A percentile compares a stretch with the other conserved stretches of the same genome.
Evolutionary conservation across 2,888 invertebrate species (phyloP).

Genomic region (Xanthia icteritia): DNA sequence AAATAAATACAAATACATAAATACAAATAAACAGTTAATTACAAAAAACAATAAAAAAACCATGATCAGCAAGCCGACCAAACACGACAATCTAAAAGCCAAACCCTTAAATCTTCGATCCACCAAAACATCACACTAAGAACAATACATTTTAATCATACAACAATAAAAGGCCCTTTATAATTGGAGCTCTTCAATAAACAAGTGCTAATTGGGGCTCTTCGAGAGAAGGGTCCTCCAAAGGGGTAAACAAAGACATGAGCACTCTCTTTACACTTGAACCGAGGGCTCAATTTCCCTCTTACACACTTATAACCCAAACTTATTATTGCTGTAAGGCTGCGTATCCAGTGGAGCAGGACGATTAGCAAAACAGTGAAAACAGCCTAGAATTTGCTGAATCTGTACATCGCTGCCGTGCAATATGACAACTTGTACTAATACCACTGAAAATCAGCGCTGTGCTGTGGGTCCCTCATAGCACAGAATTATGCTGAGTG

Average conservation of each 20-base stretch:
- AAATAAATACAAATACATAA: too few relatives aligned
- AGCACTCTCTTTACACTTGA: neutral
- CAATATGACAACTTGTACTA: too few relatives aligned
- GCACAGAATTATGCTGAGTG: too few relatives aligned
- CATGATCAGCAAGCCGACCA: too few relatives aligned
- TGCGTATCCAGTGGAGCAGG: neutral
- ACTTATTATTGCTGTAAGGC: neutral
- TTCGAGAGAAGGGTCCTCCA: neutral
- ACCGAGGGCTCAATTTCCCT: slow-evolving; percentile 9
- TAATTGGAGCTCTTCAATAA: slow-evolving; percentile 14
- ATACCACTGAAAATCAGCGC: too few relatives aligned
- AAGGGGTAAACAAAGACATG: slow-evolving; percentile 31
- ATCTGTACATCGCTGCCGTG: too few relatives aligned
- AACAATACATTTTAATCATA: slow-evolving; percentile 25
- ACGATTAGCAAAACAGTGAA: neutral
- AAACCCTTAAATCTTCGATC: too few relatives aligned
- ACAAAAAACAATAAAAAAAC: too few relatives aligned
- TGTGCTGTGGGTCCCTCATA: too few relatives aligned
- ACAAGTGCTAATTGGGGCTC: slow-evolving; percentile 39
- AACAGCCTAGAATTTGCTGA: neutral
- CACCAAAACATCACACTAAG: neutral
- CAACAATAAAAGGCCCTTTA: slow-evolving; percentile 19
- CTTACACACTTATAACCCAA: slow-evolving; percentile 1
- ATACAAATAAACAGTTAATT: too few relatives aligned
- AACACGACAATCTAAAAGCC: too few relatives aligned